Evolutionary conservation across 2,113 vertebrate species (phyloP).

Genomic region (Pomatostomus ruficeps): DNA sequence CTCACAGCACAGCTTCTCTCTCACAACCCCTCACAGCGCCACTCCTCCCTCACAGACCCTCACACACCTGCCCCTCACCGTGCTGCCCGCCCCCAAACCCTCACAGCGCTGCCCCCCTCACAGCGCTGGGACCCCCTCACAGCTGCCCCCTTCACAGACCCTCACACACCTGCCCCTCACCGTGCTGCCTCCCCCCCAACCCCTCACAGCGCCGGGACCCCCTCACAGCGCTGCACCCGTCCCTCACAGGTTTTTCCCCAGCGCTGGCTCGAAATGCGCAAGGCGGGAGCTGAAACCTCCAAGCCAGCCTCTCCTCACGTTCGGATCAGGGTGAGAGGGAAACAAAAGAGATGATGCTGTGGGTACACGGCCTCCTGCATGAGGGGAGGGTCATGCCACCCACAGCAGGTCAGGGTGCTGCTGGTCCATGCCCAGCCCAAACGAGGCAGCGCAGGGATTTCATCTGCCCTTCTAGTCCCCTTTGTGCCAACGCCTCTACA

Average conservation of each 20-base stretch:
- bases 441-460: rapidly evolving
- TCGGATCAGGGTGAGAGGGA: not conserved
- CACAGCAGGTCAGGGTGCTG: not conserved
- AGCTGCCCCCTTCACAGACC: not conserved
- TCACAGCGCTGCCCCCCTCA: not conserved
- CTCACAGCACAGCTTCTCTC: no score
- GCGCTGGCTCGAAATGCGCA: rapidly evolving
- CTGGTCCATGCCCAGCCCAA: not conserved
- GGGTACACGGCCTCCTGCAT: rapidly evolving
- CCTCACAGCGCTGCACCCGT: not conserved
- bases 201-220: no score
- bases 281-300: no score
- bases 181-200: no score
- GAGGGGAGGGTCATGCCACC: not conserved
- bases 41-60: not conserved
- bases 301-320: rapidly evolving
- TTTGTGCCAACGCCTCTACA: rapidly evolving
- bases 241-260: not conserved
- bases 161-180: no score
- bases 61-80: no score
- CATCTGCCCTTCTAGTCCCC: no score
- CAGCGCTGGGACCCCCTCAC: no score
- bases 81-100: no score
- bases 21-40: not conserved
- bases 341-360: rapidly evolving